Percentiles rank a stretch among this genome's conserved stretches.
Conservation (phyloP, 2,888 invertebrate genomes). For the Drosophila quinaria region DNA sequence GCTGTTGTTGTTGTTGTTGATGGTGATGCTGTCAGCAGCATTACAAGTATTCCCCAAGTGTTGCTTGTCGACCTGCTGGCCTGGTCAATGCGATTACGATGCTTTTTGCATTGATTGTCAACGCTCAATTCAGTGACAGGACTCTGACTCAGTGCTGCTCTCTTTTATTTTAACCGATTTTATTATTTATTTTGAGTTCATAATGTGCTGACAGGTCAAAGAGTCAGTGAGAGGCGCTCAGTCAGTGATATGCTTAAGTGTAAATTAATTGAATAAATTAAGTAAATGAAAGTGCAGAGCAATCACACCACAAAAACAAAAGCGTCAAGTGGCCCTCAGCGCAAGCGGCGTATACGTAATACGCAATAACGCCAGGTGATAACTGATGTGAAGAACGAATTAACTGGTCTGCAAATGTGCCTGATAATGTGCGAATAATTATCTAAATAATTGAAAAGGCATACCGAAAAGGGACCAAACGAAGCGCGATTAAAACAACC, state of each 20-base stretch:
- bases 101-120: slow-evolving; percentile 75
- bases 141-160: slow-evolving; percentile 37
- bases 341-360: slow-evolving; percentile 58
- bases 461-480: slow-evolving; percentile 40
- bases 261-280: slow-evolving; percentile 82
- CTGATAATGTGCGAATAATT: slow-evolving; percentile 72
- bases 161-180: slow-evolving; percentile 38
- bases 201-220: slow-evolving; percentile 65
- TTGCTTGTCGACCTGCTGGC: slow-evolving; percentile 23
- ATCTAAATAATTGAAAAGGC: slow-evolving; percentile 80
- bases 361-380: slow-evolving; percentile 45
- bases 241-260: slow-evolving; percentile 61
- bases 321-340: slow-evolving; percentile 8
- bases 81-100: slow-evolving; percentile 74
- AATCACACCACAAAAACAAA: neutral
- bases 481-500: slow-evolving; percentile 27
- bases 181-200: slow-evolving; percentile 62
- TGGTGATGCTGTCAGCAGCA: slow-evolving; percentile 33
- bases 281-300: slow-evolving; percentile 55
- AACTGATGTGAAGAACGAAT: slow-evolving; percentile 46
- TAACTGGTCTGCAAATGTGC: slow-evolving; percentile 51
- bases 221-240: slow-evolving; percentile 12
- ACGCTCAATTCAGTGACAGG: slow-evolving; percentile 61
- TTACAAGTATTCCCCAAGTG: slow-evolving; percentile 18
- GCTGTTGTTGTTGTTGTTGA: slow-evolving; percentile 28